These are phyloP conservation scores for Lepidurus arcticus DNA, from an alignment of 1,140 invertebrate species.

Conservation along the genomic window DNA sequence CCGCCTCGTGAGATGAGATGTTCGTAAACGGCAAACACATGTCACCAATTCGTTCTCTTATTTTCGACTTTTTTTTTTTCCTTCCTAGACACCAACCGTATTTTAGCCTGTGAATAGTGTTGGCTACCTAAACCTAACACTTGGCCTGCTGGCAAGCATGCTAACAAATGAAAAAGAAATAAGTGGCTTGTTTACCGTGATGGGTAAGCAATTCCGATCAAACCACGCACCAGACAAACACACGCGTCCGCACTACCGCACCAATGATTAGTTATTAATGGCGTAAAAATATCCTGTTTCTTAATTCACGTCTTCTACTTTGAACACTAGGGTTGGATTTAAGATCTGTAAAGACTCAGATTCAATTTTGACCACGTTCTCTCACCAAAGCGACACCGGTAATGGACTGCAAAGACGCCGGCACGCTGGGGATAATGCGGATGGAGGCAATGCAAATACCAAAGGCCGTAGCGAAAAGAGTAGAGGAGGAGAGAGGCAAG, in stretches of 20 bases:
- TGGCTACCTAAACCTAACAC: no score
- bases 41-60: neutral
- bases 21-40: neutral
- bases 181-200: neutral
- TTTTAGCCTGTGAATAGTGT: no score
- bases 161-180: neutral
- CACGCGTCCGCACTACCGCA: neutral
- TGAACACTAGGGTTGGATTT: neutral
- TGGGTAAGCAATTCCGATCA: neutral
- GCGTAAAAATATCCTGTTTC: conserved; percentile 3
- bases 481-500: neutral
- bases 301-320: neutral
- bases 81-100: no score
- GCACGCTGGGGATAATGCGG: neutral
- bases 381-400: conserved; percentile 2
- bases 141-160: no score
- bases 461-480: conserved; percentile 1
- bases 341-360: neutral
- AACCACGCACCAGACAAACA: neutral
- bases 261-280: neutral
- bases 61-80: neutral
- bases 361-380: neutral
- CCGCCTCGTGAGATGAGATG: neutral
- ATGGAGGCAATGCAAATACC: neutral
- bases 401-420: neutral